A percentile compares a stretch with the other conserved stretches of the same genome.
These are phyloP conservation scores for Xestia ashworthii DNA, from an alignment of 2,888 invertebrate genomes.

Conservation along the genomic window DNA sequence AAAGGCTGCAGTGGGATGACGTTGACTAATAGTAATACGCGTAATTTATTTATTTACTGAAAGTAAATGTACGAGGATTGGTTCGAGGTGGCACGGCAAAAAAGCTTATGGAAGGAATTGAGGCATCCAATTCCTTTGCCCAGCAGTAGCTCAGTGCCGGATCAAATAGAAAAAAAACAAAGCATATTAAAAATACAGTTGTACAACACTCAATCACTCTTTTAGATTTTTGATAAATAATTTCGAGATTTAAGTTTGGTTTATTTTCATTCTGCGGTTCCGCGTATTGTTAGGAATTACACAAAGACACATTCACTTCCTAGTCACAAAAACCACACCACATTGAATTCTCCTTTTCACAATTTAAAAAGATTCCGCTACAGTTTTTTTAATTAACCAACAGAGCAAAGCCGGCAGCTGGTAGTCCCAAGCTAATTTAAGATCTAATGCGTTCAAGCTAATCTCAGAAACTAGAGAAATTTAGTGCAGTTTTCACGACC, in stretches of 20 bases:
- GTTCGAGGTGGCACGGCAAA: no score
- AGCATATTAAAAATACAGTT: neutral
- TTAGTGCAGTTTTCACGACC: slow-evolving; percentile 60
- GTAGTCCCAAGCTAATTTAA: slow-evolving; percentile 41
- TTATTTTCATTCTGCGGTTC: neutral
- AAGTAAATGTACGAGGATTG: neutral
- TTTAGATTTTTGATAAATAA: no score
- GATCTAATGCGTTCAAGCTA: slow-evolving; percentile 58
- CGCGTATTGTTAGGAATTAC: neutral
- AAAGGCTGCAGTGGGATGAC: neutral
- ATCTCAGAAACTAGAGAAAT: slow-evolving; percentile 45
- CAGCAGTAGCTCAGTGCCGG: no score
- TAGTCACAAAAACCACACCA: neutral
- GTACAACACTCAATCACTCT: no score
- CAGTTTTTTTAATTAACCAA: slow-evolving; percentile 45
- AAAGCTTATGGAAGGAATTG: no score
- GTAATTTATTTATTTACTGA: neutral
- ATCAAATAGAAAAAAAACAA: neutral
- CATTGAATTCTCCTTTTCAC: slow-evolving; percentile 1
- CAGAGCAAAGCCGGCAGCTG: slow-evolving; percentile 1
- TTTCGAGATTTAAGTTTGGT: neutral
- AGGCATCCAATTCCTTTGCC: no score
- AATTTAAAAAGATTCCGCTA: slow-evolving; percentile 3
- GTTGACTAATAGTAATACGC: neutral
- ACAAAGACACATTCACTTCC: no score